A percentile compares a stretch with the other conserved stretches of the same genome.
Evolutionary conservation across 2,113 vertebrate genomes (phyloP).

Genomic region (Odobenus rosmarus): DNA sequence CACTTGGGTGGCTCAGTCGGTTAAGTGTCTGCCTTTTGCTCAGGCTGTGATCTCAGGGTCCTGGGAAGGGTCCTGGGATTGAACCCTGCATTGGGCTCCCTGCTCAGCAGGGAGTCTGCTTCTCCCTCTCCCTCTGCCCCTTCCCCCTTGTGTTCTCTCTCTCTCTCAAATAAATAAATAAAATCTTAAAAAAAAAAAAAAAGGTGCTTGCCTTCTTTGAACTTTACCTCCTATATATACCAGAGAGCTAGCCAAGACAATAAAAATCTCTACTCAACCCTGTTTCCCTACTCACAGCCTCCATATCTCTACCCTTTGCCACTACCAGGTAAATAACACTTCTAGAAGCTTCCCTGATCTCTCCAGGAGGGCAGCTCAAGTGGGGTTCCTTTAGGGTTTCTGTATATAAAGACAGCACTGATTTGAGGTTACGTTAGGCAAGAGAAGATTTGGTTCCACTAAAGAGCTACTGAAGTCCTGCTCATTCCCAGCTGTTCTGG

Average conservation of each 20-base stretch:
- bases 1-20: not conserved
- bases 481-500: not conserved
- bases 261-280: not conserved
- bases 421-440: not conserved
- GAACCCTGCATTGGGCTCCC: not conserved
- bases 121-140: not conserved
- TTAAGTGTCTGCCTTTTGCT: not conserved
- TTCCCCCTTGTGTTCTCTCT: not conserved
- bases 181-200: not conserved
- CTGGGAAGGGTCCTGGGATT: not conserved
- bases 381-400: not conserved
- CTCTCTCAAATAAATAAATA: not conserved
- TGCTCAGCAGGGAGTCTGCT: not conserved
- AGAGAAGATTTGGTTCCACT: not conserved
- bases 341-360: not conserved
- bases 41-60: not conserved
- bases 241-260: not conserved
- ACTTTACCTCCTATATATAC: not conserved
- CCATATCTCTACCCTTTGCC: not conserved
- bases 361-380: not conserved
- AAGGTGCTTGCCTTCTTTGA: not conserved
- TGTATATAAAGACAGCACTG: not conserved
- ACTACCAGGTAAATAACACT: not conserved
- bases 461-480: not conserved
- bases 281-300: not conserved